These are phyloP conservation scores for Fregata magnificens DNA, from an alignment of 2,113 vertebrate species.

Conservation along the genomic window DNA sequence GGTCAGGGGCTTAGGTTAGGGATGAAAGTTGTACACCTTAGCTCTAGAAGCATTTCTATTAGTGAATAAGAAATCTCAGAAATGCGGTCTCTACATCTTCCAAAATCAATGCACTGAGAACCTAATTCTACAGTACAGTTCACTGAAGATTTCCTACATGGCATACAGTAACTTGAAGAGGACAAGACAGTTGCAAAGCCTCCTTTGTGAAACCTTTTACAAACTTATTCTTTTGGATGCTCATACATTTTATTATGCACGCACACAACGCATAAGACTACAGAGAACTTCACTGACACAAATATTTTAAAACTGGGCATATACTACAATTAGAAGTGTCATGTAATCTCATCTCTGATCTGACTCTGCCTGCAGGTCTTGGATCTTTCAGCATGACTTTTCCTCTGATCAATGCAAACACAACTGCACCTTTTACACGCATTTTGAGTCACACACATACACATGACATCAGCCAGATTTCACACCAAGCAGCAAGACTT, in stretches of 20 bases:
- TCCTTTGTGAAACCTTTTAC: background rate
- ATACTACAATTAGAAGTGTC: background rate
- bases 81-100: background rate
- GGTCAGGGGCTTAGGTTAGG: background rate
- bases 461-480: background rate
- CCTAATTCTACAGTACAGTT: background rate
- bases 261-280: background rate
- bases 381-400: background rate
- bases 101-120: background rate
- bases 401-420: background rate
- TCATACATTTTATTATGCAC: background rate
- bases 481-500: background rate
- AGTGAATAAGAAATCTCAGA: background rate
- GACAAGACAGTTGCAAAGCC: background rate
- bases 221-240: background rate
- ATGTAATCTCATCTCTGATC: background rate
- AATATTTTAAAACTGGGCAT: background rate
- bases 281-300: background rate
- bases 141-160: background rate
- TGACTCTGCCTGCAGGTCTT: background rate
- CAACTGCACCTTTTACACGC: background rate
- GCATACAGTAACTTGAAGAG: background rate
- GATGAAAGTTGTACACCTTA: background rate
- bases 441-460: background rate
- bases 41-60: background rate